These are phyloP conservation scores for Blastobasis lacticolella DNA, from an alignment of 2,888 invertebrate species.

Conservation along the genomic window DNA sequence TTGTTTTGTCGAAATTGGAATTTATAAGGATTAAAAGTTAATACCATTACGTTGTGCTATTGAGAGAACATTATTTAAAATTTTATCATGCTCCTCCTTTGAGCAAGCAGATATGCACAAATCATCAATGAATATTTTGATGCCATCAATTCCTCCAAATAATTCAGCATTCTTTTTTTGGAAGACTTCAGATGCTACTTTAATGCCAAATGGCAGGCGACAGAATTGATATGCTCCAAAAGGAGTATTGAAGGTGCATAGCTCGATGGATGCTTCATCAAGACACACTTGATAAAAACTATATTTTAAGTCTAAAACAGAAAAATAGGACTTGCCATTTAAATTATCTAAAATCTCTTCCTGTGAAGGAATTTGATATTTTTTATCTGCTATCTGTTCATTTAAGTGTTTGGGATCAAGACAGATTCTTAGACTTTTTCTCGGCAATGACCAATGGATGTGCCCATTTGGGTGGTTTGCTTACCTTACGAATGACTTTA, in stretches of 20 bases:
- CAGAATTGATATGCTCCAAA: conserved; percentile 1
- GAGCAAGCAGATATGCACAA: neutral
- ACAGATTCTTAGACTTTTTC: neutral
- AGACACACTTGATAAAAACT: neutral
- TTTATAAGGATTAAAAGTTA: neutral
- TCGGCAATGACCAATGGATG: neutral
- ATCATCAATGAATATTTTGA: conserved; percentile 1
- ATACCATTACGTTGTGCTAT: neutral
- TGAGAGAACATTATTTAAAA: neutral
- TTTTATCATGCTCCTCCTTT: neutral
- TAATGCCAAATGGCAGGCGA: conserved; percentile 2
- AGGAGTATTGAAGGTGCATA: conserved; percentile 4
- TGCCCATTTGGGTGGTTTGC: neutral
- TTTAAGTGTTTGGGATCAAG: neutral
- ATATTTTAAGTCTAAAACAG: neutral
- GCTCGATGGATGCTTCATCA: neutral
- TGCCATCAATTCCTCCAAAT: neutral
- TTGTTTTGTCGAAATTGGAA: neutral
- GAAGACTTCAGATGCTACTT: neutral
- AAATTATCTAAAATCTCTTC: neutral
- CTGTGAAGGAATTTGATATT: neutral
- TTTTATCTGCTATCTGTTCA: neutral
- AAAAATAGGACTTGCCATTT: neutral
- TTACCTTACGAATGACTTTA: neutral
- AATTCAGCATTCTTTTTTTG: neutral